Percentiles rank a stretch among this genome's conserved stretches.
Conservation (phyloP, 2,113 vertebrate genomes). For the Onychostruthus taczanowskii region DNA sequence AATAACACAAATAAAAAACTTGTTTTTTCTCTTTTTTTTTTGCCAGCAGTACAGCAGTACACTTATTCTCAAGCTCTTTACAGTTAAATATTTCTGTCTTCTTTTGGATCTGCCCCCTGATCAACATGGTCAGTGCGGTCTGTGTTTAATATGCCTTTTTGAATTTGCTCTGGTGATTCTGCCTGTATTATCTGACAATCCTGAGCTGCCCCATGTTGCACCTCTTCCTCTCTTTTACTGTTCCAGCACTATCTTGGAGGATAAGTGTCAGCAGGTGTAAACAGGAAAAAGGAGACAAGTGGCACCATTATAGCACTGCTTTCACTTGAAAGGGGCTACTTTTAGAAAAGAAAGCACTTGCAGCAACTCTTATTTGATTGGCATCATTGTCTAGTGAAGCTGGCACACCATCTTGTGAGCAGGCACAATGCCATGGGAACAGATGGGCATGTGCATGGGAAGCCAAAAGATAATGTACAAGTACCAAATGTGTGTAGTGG, state of each 20-base stretch:
- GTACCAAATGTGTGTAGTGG: conserved; percentile 69
- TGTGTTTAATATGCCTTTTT: not conserved
- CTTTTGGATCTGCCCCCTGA: not conserved
- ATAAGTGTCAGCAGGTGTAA: conserved; percentile 63
- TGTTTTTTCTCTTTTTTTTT: not conserved
- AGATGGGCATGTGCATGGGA: conserved; percentile 68
- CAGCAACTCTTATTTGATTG: conserved; percentile 51
- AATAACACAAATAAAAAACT: not conserved
- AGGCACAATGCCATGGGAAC: conserved; percentile 63
- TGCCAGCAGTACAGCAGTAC: not conserved
- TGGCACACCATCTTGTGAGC: conserved; percentile 64
- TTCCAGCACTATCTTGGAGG: not conserved
- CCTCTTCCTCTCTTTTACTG: not conserved
- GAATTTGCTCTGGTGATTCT: not conserved
- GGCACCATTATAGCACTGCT: conserved; percentile 15
- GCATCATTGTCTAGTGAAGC: conserved; percentile 64
- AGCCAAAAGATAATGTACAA: conserved; percentile 72
- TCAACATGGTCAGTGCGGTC: not conserved
- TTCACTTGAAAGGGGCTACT: conserved; percentile 48
- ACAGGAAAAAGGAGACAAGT: conserved; percentile 41
- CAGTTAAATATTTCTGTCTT: not conserved
- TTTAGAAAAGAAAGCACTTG: conserved; percentile 40
- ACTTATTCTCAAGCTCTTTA: not conserved
- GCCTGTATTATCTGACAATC: not conserved
- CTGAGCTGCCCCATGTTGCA: not conserved